Conservation (phyloP, 2,888 invertebrate species). For the Dione vanillae region DNA sequence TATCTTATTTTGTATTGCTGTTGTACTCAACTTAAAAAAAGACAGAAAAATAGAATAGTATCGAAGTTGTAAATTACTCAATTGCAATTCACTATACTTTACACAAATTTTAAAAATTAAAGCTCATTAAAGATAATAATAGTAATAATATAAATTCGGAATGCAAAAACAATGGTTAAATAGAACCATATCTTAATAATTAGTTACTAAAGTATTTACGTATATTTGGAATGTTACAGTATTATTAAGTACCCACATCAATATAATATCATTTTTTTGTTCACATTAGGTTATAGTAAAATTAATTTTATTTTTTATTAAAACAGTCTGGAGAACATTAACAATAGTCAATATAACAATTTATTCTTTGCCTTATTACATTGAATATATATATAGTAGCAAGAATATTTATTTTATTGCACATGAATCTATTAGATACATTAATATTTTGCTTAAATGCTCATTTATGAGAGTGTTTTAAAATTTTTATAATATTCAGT, state of each 20-base stretch:
- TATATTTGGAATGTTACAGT: constrained; percentile 22
- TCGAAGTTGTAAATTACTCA: background rate
- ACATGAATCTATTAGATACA: background rate
- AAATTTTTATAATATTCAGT: no score
- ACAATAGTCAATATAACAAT: background rate
- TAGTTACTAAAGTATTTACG: constrained; percentile 12
- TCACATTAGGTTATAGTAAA: background rate
- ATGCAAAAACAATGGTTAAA: background rate
- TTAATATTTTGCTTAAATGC: background rate
- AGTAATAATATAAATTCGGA: constrained; percentile 3
- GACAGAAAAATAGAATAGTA: background rate
- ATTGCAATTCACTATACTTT: background rate
- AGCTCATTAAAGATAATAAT: constrained; percentile 13
- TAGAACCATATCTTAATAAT: constrained; percentile 2
- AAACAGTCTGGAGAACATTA: background rate
- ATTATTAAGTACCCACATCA: constrained; percentile 16
- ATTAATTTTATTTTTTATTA: background rate
- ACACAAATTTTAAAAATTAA: background rate
- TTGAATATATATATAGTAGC: background rate
- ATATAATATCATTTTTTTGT: background rate
- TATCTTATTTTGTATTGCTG: background rate
- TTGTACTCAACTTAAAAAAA: background rate
- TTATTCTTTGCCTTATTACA: background rate
- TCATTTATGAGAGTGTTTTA: background rate
- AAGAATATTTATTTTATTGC: background rate